Evolutionary conservation across 2,888 invertebrate genomes (phyloP).

Genomic region (Tridacna crocea): DNA sequence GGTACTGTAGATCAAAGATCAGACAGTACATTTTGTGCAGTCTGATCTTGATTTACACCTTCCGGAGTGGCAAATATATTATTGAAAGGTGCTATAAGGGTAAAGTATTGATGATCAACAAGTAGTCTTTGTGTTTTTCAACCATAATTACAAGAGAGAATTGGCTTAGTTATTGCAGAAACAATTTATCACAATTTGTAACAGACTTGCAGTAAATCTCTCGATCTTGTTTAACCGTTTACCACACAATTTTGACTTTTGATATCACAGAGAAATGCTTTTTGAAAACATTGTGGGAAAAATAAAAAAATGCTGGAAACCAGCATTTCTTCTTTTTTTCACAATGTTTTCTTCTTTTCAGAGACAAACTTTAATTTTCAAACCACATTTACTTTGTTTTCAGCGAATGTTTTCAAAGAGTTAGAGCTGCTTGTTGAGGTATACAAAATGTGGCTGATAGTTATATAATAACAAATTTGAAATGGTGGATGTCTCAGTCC

Average conservation of each 20-base stretch:
- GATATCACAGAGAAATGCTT: background rate
- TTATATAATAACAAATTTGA: too few species aligned
- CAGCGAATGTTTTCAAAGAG: too few species aligned
- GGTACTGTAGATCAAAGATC: too few species aligned
- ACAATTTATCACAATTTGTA: constrained; percentile 18
- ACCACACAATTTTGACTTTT: background rate
- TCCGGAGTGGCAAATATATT: too few species aligned
- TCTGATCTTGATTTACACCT: too few species aligned
- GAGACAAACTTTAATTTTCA: too few species aligned
- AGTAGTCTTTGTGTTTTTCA: background rate
- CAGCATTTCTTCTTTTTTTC: background rate
- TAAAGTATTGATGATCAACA: constrained; percentile 24
- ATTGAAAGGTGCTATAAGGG: constrained; percentile 20
- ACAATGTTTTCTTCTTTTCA: background rate
- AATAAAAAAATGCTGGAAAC: background rate
- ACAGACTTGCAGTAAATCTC: background rate
- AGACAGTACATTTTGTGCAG: too few species aligned
- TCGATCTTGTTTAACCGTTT: background rate
- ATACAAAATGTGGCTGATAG: too few species aligned
- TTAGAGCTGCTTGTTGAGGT: too few species aligned
- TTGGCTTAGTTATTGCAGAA: constrained; percentile 20
- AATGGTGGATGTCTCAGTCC: too few species aligned
- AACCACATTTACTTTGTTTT: too few species aligned
- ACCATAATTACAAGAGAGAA: background rate
- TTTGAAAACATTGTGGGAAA: background rate